Evolutionary conservation across 2,888 invertebrate species (phyloP), one percentile per base, ranked within the genome.

Genomic region (Phorcus lineatus): DNA sequence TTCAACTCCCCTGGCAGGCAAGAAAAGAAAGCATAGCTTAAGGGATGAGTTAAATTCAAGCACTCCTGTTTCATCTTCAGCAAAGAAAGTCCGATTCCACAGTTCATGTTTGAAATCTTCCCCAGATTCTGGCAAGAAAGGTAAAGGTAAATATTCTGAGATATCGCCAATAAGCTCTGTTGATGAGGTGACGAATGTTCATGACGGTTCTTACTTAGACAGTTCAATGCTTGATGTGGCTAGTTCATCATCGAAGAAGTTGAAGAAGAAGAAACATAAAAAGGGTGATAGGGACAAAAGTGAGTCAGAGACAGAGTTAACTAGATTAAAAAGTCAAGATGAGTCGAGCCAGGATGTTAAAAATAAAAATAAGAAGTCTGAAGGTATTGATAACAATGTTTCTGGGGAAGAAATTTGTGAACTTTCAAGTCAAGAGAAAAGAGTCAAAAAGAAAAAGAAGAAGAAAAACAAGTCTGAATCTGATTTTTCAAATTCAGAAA

Each of bases 231-330:
- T 62, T 28, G 62, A 62, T 62, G 17, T n/a, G 11, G 13, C 17
- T 11, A 22, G 13, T 24, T 24, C 16, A 24, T 28, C 13, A 28
- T 62, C 62, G 16, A 24, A 62, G 28, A 22, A 24, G 28, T 1
- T 13, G 11, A 74, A 36, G 74, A 74, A 74, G 74, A 40, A 31
- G 70, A 74, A 74, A n/a, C 28, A 74, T 16, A 74, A 47, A 36
- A 36, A 74, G 57, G 57, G 16, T 11, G 57, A 17, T 9, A 24
- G 28, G 13, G 16, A 62, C 62, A 62, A 62, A 7, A 62, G 28
- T 62, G 16, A 62, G 9, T 13, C 62, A 16, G 17, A 62, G 24
- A 62, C 62, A 3, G 28, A 11, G 22, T 62, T 62, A 16, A 62
- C 62, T 4, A n/a, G 74, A n/a, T 19, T 22, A 74, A 74, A 36